Evolutionary conservation across 2,113 vertebrate genomes (phyloP).

Genomic region (Xiphophorus couchianus): DNA sequence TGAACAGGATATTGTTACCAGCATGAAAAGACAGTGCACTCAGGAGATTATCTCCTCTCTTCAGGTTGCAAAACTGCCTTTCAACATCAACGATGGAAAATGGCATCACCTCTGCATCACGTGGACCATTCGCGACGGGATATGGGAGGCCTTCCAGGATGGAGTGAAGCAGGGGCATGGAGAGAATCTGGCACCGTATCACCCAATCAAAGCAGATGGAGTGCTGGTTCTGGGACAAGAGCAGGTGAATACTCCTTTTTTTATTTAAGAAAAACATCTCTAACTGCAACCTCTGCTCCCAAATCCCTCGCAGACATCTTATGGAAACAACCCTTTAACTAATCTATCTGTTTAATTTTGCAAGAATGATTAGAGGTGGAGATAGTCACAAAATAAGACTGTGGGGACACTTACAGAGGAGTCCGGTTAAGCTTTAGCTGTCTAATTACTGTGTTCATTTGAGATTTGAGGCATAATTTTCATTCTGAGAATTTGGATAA

Average conservation of each 20-base stretch:
- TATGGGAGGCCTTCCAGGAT: slow-evolving; percentile 98
- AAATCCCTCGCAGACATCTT: neutral
- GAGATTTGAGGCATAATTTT: neutral
- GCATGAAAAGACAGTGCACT: rapidly evolving
- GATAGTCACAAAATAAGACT: slow-evolving; percentile 12
- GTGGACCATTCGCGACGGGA: slow-evolving; percentile 95
- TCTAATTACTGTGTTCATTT: neutral
- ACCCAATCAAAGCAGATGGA: slow-evolving; percentile 94
- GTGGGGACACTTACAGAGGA: neutral
- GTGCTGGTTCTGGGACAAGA: slow-evolving; percentile 97
- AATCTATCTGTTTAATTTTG: slow-evolving; percentile 10
- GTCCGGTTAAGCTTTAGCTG: neutral
- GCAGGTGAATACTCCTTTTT: slow-evolving; percentile 82
- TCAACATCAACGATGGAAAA: slow-evolving; percentile 93
- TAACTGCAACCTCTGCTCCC: neutral
- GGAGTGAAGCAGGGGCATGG: slow-evolving; percentile 89
- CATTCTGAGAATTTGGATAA: neutral
- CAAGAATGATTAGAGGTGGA: slow-evolving; percentile 18
- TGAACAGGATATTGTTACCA: neutral
- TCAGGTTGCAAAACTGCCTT: slow-evolving; percentile 95
- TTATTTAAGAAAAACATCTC: neutral
- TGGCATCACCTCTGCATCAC: slow-evolving; percentile 98
- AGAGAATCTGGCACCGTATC: slow-evolving; percentile 95
- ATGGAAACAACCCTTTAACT: neutral
- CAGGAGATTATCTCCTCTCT: neutral